Evolutionary conservation across 92 coral and sea anemone genomes (phyloP).

Genomic region (Porites cylindrica): DNA sequence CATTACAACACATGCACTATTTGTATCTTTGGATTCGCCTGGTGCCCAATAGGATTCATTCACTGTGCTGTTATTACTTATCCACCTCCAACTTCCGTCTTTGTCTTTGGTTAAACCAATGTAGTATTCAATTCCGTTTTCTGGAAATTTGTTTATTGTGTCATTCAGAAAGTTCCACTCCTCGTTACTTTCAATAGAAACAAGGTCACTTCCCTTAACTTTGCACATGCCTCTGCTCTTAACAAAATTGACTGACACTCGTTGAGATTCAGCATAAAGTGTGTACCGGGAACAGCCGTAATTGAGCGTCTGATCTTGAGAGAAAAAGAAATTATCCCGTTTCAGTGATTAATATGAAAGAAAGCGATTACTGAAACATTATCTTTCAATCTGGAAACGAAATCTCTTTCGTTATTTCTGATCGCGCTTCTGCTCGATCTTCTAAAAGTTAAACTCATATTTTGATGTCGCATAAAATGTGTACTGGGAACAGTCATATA

Average conservation of each 20-base stretch:
- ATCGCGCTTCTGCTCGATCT: too few relatives aligned
- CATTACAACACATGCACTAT: conserved; percentile 18
- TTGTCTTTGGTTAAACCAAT: conserved; percentile 25
- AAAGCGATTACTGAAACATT: too few relatives aligned
- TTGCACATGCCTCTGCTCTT: not conserved
- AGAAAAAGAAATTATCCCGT: too few relatives aligned
- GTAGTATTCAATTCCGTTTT: conserved; percentile 13
- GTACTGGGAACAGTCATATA: too few relatives aligned
- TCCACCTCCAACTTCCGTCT: conserved; percentile 27
- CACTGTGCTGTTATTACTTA: not conserved
- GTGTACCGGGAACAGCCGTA: too few relatives aligned
- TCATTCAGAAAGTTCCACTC: conserved; percentile 36
- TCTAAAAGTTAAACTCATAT: too few relatives aligned
- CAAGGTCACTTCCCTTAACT: conserved; percentile 19
- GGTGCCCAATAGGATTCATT: not conserved
- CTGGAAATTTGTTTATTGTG: not conserved
- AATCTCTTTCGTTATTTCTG: too few relatives aligned
- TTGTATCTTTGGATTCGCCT: not conserved
- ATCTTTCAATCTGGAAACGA: too few relatives aligned
- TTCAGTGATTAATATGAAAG: too few relatives aligned
- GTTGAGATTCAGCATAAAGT: too few relatives aligned
- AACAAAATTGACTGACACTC: rapidly evolving
- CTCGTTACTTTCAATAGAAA: conserved; percentile 42
- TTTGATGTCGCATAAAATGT: too few relatives aligned
- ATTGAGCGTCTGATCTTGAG: too few relatives aligned